Percentiles rank a stretch among this genome's conserved stretches.
phyloP scores from a whole-genome alignment of 2,113 vertebrate genomes.

The Lipotes vexillifer region DNA sequence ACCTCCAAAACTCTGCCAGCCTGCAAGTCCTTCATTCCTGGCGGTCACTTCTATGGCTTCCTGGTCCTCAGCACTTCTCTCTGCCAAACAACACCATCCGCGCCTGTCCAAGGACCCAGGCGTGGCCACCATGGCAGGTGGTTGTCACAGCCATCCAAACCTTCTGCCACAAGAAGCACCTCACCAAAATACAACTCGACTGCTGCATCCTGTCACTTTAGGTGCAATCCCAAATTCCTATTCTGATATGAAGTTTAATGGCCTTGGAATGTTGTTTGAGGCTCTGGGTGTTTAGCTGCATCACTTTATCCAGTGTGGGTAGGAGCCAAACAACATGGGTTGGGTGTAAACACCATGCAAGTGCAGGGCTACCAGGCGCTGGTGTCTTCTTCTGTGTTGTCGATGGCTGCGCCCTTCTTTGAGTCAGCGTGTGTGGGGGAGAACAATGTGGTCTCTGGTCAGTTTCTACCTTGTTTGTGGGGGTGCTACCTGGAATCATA shows the following conservation, averaged over 20 bases:
- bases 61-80: slow-evolving; percentile 90
- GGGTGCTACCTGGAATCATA: slow-evolving; percentile 82
- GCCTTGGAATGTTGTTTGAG: slow-evolving; percentile 84
- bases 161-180: slow-evolving; percentile 71
- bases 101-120: slow-evolving; percentile 90
- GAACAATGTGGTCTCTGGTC: slow-evolving; percentile 90
- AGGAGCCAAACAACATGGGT: slow-evolving; percentile 88
- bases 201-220: slow-evolving; percentile 86
- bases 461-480: slow-evolving; percentile 80
- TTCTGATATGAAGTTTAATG: slow-evolving; percentile 88
- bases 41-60: slow-evolving; percentile 91
- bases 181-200: slow-evolving; percentile 88
- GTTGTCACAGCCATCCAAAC: slow-evolving; percentile 87
- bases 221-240: slow-evolving; percentile 90
- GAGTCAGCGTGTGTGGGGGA: slow-evolving; percentile 85
- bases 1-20: slow-evolving; percentile 83
- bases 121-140: slow-evolving; percentile 84
- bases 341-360: slow-evolving; percentile 91
- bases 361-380: slow-evolving; percentile 89
- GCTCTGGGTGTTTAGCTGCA: slow-evolving; percentile 85
- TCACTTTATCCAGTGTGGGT: slow-evolving; percentile 92
- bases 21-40: slow-evolving; percentile 80
- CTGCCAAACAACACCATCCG: slow-evolving; percentile 91
- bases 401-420: slow-evolving; percentile 84
- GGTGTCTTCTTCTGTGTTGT: slow-evolving; percentile 86